A percentile compares a stretch with the other conserved stretches of the same genome.
phyloP scores from a whole-genome alignment of 2,113 vertebrate species.

The Cyprinodon variegatus region DNA sequence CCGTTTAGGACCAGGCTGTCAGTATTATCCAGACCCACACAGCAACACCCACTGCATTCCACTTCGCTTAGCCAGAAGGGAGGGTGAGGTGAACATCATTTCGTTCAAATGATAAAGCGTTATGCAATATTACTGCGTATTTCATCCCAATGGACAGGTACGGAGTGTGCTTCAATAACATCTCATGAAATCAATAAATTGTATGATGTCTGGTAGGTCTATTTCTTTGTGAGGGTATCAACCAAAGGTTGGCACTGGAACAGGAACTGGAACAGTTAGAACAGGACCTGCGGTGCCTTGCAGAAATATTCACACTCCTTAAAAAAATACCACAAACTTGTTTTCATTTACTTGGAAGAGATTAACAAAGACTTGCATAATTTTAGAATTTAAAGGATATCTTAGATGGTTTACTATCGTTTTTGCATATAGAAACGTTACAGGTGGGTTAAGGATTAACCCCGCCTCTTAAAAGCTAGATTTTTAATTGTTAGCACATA shows the following conservation, averaged over 20 bases:
- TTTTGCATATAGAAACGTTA: too few species aligned
- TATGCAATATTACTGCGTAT: slow-evolving; percentile 14
- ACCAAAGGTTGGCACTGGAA: slow-evolving; percentile 8
- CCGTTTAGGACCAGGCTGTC: slow-evolving; percentile 70
- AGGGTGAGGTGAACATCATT: slow-evolving; percentile 52
- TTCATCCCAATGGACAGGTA: slow-evolving; percentile 37
- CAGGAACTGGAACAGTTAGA: too few species aligned
- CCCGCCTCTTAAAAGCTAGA: too few species aligned
- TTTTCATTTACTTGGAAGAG: too few species aligned
- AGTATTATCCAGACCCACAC: slow-evolving; percentile 56
- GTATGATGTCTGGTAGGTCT: slow-evolving; percentile 40
- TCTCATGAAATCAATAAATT: slow-evolving; percentile 15
- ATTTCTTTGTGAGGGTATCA: slow-evolving; percentile 42
- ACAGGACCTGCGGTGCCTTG: too few species aligned
- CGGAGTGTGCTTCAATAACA: slow-evolving; percentile 2
- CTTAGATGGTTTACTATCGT: too few species aligned
- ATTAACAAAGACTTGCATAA: too few species aligned
- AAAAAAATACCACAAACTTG: too few species aligned
- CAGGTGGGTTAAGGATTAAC: too few species aligned
- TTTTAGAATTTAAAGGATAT: too few species aligned
- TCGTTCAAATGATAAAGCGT: slow-evolving; percentile 37
- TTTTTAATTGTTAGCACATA: too few species aligned
- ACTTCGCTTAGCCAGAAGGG: slow-evolving; percentile 47
- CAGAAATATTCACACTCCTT: too few species aligned
- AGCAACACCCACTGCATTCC: slow-evolving; percentile 72